Percentiles rank a stretch among this genome's conserved stretches.
phyloP scores from a whole-genome alignment of 1,140 invertebrate species.

The Tetragnatha versicolor region DNA sequence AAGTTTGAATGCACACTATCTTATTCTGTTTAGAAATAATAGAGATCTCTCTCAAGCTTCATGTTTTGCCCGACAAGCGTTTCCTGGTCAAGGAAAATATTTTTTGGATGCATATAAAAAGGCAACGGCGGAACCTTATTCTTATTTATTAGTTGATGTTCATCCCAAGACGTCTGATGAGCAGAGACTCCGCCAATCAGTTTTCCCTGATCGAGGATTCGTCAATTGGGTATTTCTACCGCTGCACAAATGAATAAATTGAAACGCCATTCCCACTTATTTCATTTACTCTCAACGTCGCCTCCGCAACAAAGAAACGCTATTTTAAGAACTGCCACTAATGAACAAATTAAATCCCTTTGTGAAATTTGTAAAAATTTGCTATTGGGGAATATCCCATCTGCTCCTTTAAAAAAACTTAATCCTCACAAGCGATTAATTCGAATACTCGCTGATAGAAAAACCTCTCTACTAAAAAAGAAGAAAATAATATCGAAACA shows the following conservation, averaged over 20 bases:
- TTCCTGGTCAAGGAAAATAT: background rate
- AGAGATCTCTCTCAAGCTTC: no score
- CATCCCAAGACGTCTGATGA: conserved; percentile 19
- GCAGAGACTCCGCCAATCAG: background rate
- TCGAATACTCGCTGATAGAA: no score
- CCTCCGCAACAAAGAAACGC: background rate
- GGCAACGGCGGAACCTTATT: conserved; percentile 1
- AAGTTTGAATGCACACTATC: no score
- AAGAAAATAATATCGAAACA: no score
- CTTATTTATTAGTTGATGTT: conserved; percentile 11
- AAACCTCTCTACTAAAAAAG: no score
- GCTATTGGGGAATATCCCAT: no score
- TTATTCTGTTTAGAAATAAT: no score
- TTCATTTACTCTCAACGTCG: background rate
- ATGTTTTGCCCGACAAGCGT: background rate
- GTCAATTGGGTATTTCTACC: background rate
- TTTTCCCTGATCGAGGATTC: background rate
- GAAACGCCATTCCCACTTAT: background rate
- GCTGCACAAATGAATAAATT: background rate
- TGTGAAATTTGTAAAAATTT: no score
- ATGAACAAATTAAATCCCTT: no score
- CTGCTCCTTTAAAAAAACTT: no score
- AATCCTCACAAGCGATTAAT: no score
- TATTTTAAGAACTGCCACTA: no score
- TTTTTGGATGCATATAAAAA: conserved; percentile 18